Evolutionary conservation across 2,113 vertebrate species (phyloP), one percentile per base, ranked within the genome.

Genomic region (Heterochromis multidens): DNA sequence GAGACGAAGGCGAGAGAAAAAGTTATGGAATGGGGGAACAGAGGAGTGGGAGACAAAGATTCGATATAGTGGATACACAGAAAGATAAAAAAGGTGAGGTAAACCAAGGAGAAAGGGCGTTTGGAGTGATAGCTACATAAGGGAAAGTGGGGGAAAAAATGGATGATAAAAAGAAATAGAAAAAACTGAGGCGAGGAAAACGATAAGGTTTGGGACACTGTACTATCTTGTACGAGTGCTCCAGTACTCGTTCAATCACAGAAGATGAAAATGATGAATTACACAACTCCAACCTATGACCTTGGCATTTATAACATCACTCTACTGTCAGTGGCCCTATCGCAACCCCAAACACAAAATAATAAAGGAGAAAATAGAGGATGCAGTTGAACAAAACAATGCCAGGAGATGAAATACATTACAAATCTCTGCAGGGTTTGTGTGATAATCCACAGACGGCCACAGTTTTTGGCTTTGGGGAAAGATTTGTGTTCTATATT

Each of bases 251-350:
- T 17, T 54, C 80, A 57, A 83, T 65, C 63, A 77, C 78, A 74
- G 19, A 79, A 46, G 81, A 85, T 17, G 56, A 29, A 52, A 79
- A 72, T 88, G 91, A 94, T 92, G 79, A 92, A 93, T 93, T 88
- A 87, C 46, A 86, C 83, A 52, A 82, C 33, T 25, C 27, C 11
- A 37, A 81, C 83, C 90, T 88, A 40, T 80, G 81, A 90, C 83
- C 90, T 33, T 49, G 35, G 77, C 77, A 81, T 92, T 89, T 92
- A 88, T 84, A 84, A 70, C 82, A 80, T 62, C 81, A 72, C 17
- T 74, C 33, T 84, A 52, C 70, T 23, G 72, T 77, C 78, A 79
- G 76, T 6, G 78, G 60, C 40, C 1, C 5, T 60, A 27, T 77
- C 52, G 67, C 46, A 59, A 78, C 25, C 57, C 31, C 23, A 77